These are phyloP conservation scores for Nothobranchius kuhntae DNA, from an alignment of 2,113 vertebrate species.

Conservation along the genomic window DNA sequence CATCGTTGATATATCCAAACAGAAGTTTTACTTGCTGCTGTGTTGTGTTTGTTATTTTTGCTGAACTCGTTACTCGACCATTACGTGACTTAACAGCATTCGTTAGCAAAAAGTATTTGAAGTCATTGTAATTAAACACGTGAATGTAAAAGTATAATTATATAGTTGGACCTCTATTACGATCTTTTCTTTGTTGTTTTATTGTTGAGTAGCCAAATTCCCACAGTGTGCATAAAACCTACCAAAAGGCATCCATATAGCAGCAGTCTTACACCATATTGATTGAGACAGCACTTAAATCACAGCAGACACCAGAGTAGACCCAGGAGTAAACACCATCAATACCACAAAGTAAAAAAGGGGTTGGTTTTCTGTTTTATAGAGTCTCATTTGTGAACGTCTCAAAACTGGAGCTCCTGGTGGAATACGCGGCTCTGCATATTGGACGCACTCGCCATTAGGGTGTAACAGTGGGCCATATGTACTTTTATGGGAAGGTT, in stretches of 20 bases:
- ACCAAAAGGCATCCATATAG: conserved; percentile 32
- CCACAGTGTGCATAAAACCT: conserved; percentile 21
- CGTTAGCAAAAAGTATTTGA: background rate
- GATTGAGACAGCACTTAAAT: conserved; percentile 43
- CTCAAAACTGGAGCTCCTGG: conserved; percentile 53
- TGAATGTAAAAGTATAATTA: background rate
- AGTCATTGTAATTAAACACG: background rate
- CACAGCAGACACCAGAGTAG: conserved; percentile 10
- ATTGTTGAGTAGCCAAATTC: conserved; percentile 9
- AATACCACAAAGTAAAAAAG: conserved; percentile 39
- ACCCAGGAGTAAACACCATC: conserved; percentile 3
- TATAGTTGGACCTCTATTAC: background rate
- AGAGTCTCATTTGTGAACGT: conserved; percentile 67
- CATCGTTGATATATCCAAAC: conserved; percentile 2
- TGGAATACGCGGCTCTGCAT: conserved; percentile 57
- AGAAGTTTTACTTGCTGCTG: background rate
- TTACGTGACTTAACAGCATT: background rate
- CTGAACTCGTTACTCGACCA: background rate
- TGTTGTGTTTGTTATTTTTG: background rate
- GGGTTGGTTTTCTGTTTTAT: conserved; percentile 65
- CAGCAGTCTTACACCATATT: conserved; percentile 42
- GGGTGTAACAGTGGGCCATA: conserved; percentile 78
- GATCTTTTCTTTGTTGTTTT: conserved; percentile 1
- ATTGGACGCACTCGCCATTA: conserved; percentile 66
- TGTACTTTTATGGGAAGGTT: conserved; percentile 80